Base-by-base conservation (phyloP, 64 coral and sea anemone species). In the Exaiptasia diaphana region DNA sequence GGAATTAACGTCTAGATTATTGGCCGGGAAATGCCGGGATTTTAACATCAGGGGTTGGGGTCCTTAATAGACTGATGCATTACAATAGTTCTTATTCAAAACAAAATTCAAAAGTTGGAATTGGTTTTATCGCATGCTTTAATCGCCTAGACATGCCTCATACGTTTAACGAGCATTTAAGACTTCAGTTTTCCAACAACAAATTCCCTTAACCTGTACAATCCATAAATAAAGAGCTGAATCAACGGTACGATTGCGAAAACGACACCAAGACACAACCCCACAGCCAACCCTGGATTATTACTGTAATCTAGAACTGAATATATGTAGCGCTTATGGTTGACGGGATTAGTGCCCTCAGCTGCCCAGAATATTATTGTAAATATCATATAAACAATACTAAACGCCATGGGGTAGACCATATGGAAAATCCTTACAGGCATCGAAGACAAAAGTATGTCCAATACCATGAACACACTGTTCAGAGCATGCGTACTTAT, bases 311-410 rank as follows among this genome's bases (percentile, higher is more conserved):
- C 86, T 28, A 89, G 21, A 13, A 71, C 39, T 0, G 79, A 50
- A 25, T 94, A 94, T 17, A 94, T 65, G 38, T 87, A 87, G 1
- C 73, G 84, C 31, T 87, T 24, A 0, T 35, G 33, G 33, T 61
- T 43, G 57, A 48, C 9, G 3, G 86, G 71, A 20, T 89, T 89
- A 4, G 87, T 43, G 4, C 86, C 86, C 5, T 67, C 59, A 15
- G 22, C 73, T 12, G 43, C 84, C 91, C 91, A 94, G 21, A 83
- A 94, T 5, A 94, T 58, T 7, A 94, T 80, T 15, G 65, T 85
- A 0, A 85, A 76, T 20, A 85, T 37, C 0, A 80, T 24, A 22
- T 94, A 94, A 27, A 2, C 11, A 3, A 85, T 34, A 27, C 79
- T 57, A 57, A 89, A 80, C 14, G 83, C 18, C 21, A 69, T 31